Conservation (phyloP, 2,113 vertebrate genomes). For the Thinocorus orbignyianus region DNA sequence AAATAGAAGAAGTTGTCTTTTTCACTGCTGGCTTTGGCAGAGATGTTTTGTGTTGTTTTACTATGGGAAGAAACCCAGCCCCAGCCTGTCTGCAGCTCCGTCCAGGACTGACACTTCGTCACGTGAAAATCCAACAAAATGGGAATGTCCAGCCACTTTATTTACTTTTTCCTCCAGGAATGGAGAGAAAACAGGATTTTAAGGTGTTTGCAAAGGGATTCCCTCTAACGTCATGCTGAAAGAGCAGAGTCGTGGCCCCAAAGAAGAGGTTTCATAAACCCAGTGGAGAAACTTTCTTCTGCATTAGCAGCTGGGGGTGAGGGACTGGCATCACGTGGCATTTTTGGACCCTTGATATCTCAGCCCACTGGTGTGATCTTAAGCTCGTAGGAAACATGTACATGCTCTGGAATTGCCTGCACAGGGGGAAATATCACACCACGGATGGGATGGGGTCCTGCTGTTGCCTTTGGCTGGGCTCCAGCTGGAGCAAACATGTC, state of each 20-base stretch:
- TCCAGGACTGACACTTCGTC: neutral
- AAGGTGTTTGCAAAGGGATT: neutral
- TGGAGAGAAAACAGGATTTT: neutral
- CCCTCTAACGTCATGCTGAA: neutral
- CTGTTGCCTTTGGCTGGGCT: neutral
- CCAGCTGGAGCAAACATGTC: neutral
- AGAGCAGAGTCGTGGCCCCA: neutral
- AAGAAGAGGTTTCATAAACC: neutral
- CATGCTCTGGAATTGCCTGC: neutral
- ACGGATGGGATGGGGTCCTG: neutral
- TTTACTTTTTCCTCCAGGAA: neutral
- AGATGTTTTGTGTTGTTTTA: neutral
- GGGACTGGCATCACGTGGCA: neutral
- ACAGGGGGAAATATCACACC: neutral
- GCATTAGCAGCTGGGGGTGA: neutral
- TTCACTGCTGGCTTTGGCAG: neutral
- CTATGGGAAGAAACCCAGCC: neutral
- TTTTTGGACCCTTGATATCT: too few relatives aligned
- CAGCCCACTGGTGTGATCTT: neutral
- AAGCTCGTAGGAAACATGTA: rapidly evolving
- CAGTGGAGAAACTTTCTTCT: neutral
- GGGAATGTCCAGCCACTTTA: neutral
- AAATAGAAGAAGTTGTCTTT: neutral
- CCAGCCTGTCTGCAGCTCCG: neutral
- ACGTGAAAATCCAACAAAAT: neutral